Conservation (phyloP, 2,888 invertebrate genomes). For the Emesis russula region DNA sequence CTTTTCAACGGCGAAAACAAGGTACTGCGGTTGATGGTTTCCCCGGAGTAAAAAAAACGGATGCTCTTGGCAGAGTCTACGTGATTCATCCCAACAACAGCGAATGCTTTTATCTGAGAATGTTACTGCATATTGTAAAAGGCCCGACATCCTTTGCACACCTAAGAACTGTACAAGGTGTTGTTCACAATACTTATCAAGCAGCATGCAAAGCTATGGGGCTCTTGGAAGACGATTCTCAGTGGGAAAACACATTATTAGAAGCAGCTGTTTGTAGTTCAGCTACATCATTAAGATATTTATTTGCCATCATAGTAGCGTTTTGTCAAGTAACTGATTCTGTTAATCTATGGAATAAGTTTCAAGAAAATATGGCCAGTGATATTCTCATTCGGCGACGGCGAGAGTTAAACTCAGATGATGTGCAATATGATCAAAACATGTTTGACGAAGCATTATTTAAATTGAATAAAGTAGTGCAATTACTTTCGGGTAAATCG, state of each 20-base stretch:
- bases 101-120: constrained; percentile 44
- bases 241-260: constrained; percentile 86
- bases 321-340: constrained; percentile 84
- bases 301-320: constrained; percentile 82
- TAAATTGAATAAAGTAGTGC: constrained; percentile 81
- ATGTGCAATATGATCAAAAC: constrained; percentile 85
- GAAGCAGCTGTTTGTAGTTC: constrained; percentile 84
- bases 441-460: constrained; percentile 85
- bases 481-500: constrained; percentile 82
- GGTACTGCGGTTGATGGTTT: constrained; percentile 77
- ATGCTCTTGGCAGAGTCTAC: constrained; percentile 43
- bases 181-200: constrained; percentile 80
- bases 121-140: constrained; percentile 85
- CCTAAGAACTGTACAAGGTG: constrained; percentile 76
- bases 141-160: constrained; percentile 89
- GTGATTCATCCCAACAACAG: constrained; percentile 46
- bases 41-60: constrained; percentile 77
- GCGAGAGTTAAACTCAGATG: constrained; percentile 81
- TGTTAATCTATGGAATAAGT: constrained; percentile 83
- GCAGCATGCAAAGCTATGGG: constrained; percentile 84
- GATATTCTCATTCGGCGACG: constrained; percentile 85
- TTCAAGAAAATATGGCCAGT: constrained; percentile 83
- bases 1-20: constrained; percentile 71
- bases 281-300: constrained; percentile 83
- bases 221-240: constrained; percentile 86